phyloP scores from a whole-genome alignment of 2,888 invertebrate species.

The Thalpophila matura region DNA sequence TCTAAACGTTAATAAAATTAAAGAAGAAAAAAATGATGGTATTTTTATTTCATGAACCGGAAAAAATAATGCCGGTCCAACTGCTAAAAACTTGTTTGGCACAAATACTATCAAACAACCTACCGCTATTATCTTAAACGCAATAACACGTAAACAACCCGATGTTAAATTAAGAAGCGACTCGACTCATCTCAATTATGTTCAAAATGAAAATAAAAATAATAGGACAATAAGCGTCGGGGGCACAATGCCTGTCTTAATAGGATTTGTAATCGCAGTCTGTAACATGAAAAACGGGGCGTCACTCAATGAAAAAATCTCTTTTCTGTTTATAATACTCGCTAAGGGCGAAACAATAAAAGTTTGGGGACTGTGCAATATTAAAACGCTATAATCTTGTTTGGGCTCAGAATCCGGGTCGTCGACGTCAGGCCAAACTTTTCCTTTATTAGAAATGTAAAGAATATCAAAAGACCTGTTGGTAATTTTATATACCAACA shows the following conservation, averaged over 20 bases:
- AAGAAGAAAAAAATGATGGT: slow-evolving; percentile 30
- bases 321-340: slow-evolving; percentile 81
- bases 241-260: slow-evolving; percentile 78
- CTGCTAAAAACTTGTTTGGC: slow-evolving; percentile 54
- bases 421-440: slow-evolving; percentile 73
- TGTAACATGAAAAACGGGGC: slow-evolving; percentile 76
- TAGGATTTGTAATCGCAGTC: slow-evolving; percentile 82
- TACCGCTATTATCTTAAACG: slow-evolving; percentile 70
- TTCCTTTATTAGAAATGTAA: slow-evolving; percentile 83
- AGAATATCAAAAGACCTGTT: slow-evolving; percentile 77
- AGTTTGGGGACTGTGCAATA: slow-evolving; percentile 84
- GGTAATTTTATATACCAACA: slow-evolving; percentile 79
- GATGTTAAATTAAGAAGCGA: slow-evolving; percentile 81
- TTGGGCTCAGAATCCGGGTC: slow-evolving; percentile 75
- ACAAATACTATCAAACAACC: slow-evolving; percentile 57
- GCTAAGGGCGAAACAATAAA: slow-evolving; percentile 84
- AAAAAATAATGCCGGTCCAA: slow-evolving; percentile 23
- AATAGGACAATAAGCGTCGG: slow-evolving; percentile 72
- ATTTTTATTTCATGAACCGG: slow-evolving; percentile 38
- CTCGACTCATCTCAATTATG: slow-evolving; percentile 83
- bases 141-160: slow-evolving; percentile 78
- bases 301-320: slow-evolving; percentile 84
- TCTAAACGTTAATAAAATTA: slow-evolving; percentile 33
- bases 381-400: slow-evolving; percentile 87
- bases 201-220: slow-evolving; percentile 81